Conservation (phyloP, 2,113 vertebrate species). For the Ageneiosus marmoratus region DNA sequence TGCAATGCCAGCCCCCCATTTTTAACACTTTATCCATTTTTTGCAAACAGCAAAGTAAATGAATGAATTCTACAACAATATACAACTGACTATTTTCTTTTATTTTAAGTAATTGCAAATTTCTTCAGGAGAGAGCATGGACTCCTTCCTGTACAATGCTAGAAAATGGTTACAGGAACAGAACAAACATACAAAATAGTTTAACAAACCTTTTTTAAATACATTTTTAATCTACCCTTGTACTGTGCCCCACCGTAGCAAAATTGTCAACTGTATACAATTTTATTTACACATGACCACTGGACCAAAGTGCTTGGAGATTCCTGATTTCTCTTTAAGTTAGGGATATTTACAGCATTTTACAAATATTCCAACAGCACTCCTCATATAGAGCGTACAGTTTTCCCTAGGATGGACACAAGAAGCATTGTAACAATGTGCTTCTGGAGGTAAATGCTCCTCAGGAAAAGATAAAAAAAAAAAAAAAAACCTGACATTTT, state of each 20-base stretch:
- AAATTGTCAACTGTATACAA: slow-evolving; percentile 81
- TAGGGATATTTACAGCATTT: slow-evolving; percentile 81
- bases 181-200: slow-evolving; percentile 81
- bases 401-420: slow-evolving; percentile 64
- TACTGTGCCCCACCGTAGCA: slow-evolving; percentile 86
- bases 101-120: slow-evolving; percentile 68
- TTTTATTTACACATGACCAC: slow-evolving; percentile 90
- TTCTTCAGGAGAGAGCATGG: slow-evolving; percentile 63
- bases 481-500: slow-evolving; percentile 63
- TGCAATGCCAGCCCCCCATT: neutral
- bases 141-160: slow-evolving; percentile 71
- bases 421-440: slow-evolving; percentile 83
- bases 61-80: neutral
- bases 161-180: slow-evolving; percentile 79
- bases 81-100: slow-evolving; percentile 53
- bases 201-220: slow-evolving; percentile 74
- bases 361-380: slow-evolving; percentile 78
- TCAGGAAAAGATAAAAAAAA: slow-evolving; percentile 63
- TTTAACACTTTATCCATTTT: neutral
- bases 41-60: neutral
- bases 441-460: slow-evolving; percentile 60
- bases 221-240: slow-evolving; percentile 73
- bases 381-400: slow-evolving; percentile 65
- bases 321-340: slow-evolving; percentile 78
- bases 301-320: slow-evolving; percentile 92